Base-by-base conservation (phyloP, 1,140 invertebrate species). In the Heliconius melpomene region DNA sequence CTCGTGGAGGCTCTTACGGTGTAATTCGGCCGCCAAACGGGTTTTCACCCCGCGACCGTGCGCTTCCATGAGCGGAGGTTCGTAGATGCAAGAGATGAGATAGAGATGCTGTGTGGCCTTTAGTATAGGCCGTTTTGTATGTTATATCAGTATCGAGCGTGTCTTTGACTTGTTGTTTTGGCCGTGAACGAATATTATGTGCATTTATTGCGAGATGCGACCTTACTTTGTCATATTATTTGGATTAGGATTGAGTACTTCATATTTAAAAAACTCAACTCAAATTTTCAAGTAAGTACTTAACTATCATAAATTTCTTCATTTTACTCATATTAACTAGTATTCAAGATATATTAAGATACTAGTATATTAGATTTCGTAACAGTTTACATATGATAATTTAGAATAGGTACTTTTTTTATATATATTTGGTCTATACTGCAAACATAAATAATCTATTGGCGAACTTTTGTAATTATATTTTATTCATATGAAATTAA, bases 91-190 rank as follows among this genome's bases (percentile, higher is more conserved):
- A 88, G 86, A 91, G 90, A 91, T 90, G 86, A 91, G 90, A 91
- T 90, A 91, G 90, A 92, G 90, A 93, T 93, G 91, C 91, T 94
- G 91, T 88, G 90, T 90, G 84, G 84, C 87, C 83, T 90, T 86
- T 90, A 85, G 82, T 87, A 85, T 87, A 83, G 85, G 85, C 87
- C 84, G 86, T 88, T 89, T 84, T 85, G 85, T n/a, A 88, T 87
- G 87, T 91, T 92, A 92, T 89, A 89, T 90, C 89, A 93, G 89
- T 94, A 92, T 92, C 85, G 89, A 91, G 82, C 90, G 87, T 89
- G 88, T 75, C 84, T 88, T 86, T 86, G 84, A 85, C 86, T 89
- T 88, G 84, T 90, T 90, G 87, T 91, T 91, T 82, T 84, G 84
- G 82, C 89, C 89, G 85, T 93, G 92, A 93, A 92, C 87, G 85